phyloP scores from a whole-genome alignment of 2,797 vertebrate genomes.

The Avahi laniger region DNA sequence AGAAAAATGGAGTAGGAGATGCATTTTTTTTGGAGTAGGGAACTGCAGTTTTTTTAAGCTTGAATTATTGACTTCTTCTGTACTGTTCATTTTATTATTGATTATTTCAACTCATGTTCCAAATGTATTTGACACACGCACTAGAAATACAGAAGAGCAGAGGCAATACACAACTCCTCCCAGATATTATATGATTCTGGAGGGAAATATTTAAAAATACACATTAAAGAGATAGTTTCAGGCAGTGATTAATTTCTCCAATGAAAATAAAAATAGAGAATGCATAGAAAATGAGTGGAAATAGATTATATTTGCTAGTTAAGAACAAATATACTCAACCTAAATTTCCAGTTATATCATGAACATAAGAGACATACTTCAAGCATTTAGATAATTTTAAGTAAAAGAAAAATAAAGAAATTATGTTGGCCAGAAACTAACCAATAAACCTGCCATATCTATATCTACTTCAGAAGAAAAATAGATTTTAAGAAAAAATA shows the following conservation, averaged over 20 bases:
- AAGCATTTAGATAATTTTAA: neutral
- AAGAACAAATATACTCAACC: neutral
- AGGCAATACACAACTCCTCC: neutral
- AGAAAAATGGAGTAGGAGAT: neutral
- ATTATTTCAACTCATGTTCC: neutral
- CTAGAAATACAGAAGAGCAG: neutral
- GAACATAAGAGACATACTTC: neutral
- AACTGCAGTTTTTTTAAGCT: neutral
- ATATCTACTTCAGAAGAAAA: neutral
- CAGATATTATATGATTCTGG: neutral
- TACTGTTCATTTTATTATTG: neutral
- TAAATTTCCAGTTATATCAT: neutral
- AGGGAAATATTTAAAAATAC: neutral
- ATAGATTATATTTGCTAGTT: neutral
- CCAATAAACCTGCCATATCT: neutral
- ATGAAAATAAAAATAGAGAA: neutral
- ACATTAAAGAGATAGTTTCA: neutral
- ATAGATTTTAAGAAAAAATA: neutral
- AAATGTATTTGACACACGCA: neutral
- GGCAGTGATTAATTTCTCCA: neutral
- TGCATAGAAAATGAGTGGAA: neutral
- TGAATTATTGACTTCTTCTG: neutral
- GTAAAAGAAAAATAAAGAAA: neutral
- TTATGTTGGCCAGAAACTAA: neutral
- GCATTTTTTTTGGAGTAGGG: neutral